These are phyloP conservation scores for Hanleya hanleyi DNA, from an alignment of 2,888 invertebrate species.

Conservation along the genomic window DNA sequence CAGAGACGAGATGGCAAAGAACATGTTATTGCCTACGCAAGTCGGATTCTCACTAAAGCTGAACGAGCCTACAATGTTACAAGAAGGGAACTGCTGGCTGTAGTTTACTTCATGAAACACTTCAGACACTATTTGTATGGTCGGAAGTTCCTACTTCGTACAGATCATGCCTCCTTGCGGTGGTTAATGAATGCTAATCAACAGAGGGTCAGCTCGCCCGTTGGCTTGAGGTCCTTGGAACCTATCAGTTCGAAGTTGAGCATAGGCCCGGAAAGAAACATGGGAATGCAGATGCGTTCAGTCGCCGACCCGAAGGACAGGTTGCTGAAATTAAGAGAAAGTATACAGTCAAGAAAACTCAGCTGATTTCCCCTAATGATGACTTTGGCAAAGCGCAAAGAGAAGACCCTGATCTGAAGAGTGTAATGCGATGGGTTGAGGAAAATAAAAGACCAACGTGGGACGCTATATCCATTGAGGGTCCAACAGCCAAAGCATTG, in stretches of 20 bases:
- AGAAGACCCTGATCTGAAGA: no score
- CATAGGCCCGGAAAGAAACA: conserved; percentile 27
- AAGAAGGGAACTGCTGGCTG: conserved; percentile 35
- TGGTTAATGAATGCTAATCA: conserved; percentile 37
- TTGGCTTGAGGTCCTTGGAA: conserved; percentile 25
- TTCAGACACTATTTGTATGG: conserved; percentile 44
- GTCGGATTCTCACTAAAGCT: conserved; percentile 29
- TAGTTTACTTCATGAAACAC: conserved; percentile 38
- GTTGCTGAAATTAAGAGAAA: no score
- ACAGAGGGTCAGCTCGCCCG: conserved; percentile 28
- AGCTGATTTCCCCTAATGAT: no score
- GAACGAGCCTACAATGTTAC: conserved; percentile 39
- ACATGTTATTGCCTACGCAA: conserved; percentile 40
- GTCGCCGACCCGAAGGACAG: no score
- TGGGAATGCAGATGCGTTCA: conserved; percentile 22
- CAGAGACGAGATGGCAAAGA: conserved; percentile 41
- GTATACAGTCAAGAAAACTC: no score
- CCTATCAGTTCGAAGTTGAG: conserved; percentile 26
- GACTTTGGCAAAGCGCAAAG: no score
- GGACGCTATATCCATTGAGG: no score
- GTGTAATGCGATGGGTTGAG: no score
- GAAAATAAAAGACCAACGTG: no score
- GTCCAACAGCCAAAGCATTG: no score
- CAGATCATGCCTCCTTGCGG: conserved; percentile 43
- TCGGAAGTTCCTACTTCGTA: conserved; percentile 34